Conservation (phyloP, 2,888 invertebrate species). For the Machimus rusticus region DNA sequence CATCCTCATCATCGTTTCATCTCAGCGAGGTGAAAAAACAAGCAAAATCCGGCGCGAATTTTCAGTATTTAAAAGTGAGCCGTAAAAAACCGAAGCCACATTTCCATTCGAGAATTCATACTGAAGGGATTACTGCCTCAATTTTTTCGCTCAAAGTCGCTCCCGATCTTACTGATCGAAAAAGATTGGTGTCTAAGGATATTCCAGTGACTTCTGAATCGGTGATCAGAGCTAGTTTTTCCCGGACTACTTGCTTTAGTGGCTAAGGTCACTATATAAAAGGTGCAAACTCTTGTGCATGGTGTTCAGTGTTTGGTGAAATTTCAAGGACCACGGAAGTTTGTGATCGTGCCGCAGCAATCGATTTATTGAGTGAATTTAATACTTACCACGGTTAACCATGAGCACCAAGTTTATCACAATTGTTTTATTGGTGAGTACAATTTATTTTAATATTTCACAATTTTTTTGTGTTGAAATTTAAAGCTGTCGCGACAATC, state of each 20-base stretch:
- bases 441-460: neutral
- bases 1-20: slow-evolving; percentile 35
- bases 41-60: slow-evolving; percentile 42
- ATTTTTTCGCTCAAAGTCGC: neutral
- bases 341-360: neutral
- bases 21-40: slow-evolving; percentile 32
- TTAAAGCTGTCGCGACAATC: neutral
- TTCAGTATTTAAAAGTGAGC: slow-evolving; percentile 47
- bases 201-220: neutral
- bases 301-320: slow-evolving; percentile 29
- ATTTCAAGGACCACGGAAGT: slow-evolving; percentile 29
- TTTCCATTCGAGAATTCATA: slow-evolving; percentile 44
- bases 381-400: neutral
- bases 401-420: neutral
- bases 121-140: slow-evolving; percentile 43
- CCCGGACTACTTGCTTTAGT: neutral
- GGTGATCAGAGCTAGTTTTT: neutral
- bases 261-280: slow-evolving; percentile 11
- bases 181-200: neutral
- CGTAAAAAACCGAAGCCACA: slow-evolving; percentile 45
- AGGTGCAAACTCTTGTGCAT: slow-evolving; percentile 27
- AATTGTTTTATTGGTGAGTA: slow-evolving; percentile 35
- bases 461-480: neutral
- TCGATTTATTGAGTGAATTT: slow-evolving; percentile 7
- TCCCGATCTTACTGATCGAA: neutral